Conservation (phyloP, 1,140 invertebrate species). For the Aphelenchoides besseyi region DNA sequence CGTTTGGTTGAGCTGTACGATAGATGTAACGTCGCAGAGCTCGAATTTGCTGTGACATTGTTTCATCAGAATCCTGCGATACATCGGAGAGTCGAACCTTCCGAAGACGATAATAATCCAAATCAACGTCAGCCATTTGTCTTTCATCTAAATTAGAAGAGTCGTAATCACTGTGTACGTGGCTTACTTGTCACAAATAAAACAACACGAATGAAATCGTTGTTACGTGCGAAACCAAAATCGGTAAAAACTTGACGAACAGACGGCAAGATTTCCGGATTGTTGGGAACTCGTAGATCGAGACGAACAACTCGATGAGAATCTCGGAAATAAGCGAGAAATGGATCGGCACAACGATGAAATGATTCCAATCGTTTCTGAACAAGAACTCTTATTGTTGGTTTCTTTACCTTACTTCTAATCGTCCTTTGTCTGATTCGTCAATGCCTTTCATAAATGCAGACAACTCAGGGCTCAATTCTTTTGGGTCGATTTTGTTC, state of each 20-base stretch:
- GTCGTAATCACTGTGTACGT: background rate
- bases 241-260: slow-evolving; percentile 50
- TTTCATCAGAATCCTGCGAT: slow-evolving; percentile 45
- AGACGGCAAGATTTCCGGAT: slow-evolving; percentile 38
- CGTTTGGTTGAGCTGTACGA: slow-evolving; percentile 46
- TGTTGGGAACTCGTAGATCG: slow-evolving; percentile 47
- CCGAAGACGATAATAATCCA: slow-evolving; percentile 49
- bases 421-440: slow-evolving; percentile 55
- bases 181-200: slow-evolving; percentile 48
- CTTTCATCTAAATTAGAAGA: slow-evolving; percentile 40
- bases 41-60: slow-evolving; percentile 48
- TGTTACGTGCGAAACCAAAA: slow-evolving; percentile 54
- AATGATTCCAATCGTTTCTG: slow-evolving; percentile 51
- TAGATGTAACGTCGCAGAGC: slow-evolving; percentile 48
- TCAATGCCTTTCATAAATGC: slow-evolving; percentile 51
- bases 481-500: slow-evolving; percentile 32
- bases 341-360: slow-evolving; percentile 48
- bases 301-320: slow-evolving; percentile 46
- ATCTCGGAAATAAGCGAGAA: slow-evolving; percentile 53
- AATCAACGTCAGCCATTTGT: slow-evolving; percentile 44
- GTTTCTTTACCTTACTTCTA: too few species aligned
- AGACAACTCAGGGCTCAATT: slow-evolving; percentile 45
- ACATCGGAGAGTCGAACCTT: slow-evolving; percentile 43
- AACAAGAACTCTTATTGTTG: too few species aligned
- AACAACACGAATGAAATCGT: slow-evolving; percentile 54